phyloP scores from a whole-genome alignment of 2,888 invertebrate genomes.

The Synergus umbraculus region DNA sequence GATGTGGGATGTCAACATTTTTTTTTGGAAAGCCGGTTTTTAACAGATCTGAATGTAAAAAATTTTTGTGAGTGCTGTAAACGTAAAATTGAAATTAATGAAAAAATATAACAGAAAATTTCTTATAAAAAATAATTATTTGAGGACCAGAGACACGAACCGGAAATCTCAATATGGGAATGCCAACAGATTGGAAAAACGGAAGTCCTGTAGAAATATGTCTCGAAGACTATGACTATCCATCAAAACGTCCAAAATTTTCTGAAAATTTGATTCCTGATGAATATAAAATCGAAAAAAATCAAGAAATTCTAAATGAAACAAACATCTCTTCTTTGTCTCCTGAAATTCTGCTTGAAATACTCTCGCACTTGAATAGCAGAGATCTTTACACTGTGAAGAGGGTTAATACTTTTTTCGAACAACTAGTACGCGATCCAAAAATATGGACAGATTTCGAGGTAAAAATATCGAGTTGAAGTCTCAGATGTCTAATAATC shows the following conservation, averaged over 20 bases:
- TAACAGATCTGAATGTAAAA: background rate
- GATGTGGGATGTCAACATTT: background rate
- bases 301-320: background rate
- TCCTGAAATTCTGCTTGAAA: constrained; percentile 63
- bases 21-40: background rate
- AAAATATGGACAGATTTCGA: constrained; percentile 65
- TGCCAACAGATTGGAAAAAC: background rate
- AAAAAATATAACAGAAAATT: background rate
- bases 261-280: background rate
- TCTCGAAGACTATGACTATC: background rate
- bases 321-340: constrained; percentile 56
- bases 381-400: constrained; percentile 61
- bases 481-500: too few relatives aligned
- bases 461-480: constrained; percentile 51
- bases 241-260: background rate
- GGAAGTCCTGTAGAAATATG: background rate
- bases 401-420: constrained; percentile 62
- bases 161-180: background rate
- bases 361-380: constrained; percentile 62
- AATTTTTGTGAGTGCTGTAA: background rate
- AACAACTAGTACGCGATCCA: constrained; percentile 60
- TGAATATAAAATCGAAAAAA: background rate
- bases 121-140: background rate
- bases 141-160: background rate
- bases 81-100: background rate